A percentile compares a stretch with the other conserved stretches of the same genome.
phyloP scores from a whole-genome alignment of 2,113 vertebrate genomes.

The Meleagris gallopavo region DNA sequence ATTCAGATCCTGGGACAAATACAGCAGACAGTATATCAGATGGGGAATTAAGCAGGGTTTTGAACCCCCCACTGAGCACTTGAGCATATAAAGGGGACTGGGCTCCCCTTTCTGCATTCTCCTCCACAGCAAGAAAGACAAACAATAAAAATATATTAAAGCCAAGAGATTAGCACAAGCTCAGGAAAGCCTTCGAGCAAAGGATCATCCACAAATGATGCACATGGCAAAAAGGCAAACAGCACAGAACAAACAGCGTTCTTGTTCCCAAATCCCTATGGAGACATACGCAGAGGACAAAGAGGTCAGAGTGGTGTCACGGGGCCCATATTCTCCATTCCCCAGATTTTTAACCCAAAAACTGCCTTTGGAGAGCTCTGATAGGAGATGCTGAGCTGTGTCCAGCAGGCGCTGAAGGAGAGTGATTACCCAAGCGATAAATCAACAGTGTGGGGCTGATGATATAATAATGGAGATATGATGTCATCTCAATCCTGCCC shows the following conservation, averaged over 20 bases:
- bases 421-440: neutral
- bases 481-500: constrained; percentile 30
- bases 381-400: neutral
- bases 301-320: neutral
- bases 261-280: neutral
- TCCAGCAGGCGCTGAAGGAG: neutral
- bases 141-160: neutral
- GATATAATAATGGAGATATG: constrained; percentile 25
- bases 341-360: neutral
- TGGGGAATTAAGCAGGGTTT: neutral
- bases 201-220: neutral
- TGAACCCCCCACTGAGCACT: neutral
- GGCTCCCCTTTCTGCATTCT: neutral
- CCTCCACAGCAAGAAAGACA: neutral
- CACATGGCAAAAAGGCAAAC: neutral
- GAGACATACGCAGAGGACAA: neutral
- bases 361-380: neutral
- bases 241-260: rapidly evolving
- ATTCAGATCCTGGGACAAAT: rapidly evolving
- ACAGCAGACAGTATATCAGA: neutral
- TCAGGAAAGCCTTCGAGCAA: neutral
- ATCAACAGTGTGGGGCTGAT: neutral
- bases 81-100: rapidly evolving
- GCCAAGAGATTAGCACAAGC: neutral
- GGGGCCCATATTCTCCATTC: rapidly evolving